Conservation (phyloP, 2,113 vertebrate species). For the Pao palembangensis region DNA sequence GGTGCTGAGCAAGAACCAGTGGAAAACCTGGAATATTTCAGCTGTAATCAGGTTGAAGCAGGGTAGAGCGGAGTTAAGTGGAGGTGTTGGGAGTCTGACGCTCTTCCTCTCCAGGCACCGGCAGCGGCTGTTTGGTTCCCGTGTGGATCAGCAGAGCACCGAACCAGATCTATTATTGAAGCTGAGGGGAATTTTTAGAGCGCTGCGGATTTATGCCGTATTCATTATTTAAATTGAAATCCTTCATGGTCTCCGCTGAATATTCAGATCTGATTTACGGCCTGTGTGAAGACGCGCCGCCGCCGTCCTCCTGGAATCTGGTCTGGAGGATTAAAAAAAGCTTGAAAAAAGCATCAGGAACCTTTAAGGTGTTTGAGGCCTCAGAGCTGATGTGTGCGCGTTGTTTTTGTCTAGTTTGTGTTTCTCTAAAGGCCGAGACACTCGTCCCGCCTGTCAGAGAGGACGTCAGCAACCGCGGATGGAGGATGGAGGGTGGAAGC, state of each 20-base stretch:
- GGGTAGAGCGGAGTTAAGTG: too few species aligned
- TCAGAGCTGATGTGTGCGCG: not conserved
- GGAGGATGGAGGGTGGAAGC: conserved; percentile 31
- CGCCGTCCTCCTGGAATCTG: conserved; percentile 70
- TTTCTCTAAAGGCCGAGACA: conserved; percentile 57
- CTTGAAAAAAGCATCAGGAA: conserved; percentile 47
- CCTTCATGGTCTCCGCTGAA: conserved; percentile 70
- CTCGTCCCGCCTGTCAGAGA: conserved; percentile 40
- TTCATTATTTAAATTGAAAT: conserved; percentile 91
- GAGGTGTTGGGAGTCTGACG: too few species aligned
- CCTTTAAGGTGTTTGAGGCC: too few species aligned
- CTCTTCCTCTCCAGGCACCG: too few species aligned
- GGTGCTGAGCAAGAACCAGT: too few species aligned
- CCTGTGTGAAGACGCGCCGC: conserved; percentile 51
- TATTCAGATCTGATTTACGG: conserved; percentile 78
- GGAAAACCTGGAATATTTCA: too few species aligned
- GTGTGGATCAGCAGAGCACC: conserved; percentile 79
- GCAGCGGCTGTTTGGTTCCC: conserved; percentile 68
- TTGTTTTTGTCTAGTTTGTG: conserved; percentile 60
- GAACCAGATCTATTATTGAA: conserved; percentile 93
- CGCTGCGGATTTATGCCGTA: conserved; percentile 74
- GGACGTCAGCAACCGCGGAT: conserved; percentile 55
- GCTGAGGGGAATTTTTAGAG: conserved; percentile 82
- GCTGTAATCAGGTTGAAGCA: too few species aligned
- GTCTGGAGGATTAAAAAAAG: conserved; percentile 67